Evolutionary conservation across 2,888 invertebrate genomes (phyloP), one percentile per base, ranked within the genome.

Genomic region (Diaperis boleti): DNA sequence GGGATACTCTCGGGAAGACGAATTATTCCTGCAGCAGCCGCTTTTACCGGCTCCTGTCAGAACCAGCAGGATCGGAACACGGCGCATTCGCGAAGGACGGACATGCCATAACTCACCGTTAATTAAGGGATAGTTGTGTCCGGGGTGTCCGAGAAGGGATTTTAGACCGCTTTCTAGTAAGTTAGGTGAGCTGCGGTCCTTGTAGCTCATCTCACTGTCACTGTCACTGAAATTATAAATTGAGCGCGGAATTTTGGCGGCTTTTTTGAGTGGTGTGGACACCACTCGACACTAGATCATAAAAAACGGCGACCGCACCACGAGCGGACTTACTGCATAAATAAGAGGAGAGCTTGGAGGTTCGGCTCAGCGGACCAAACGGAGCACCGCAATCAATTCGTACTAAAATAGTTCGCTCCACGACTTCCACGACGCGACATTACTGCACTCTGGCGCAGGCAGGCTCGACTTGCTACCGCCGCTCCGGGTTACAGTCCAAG

Each of bases 161-260:
- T 92, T 92, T 82, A 90, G 87, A 85, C 92, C 92, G 86, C 90
- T 91, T 87, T 92, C 92, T 86, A 92, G 89, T 83, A 92, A 88
- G 87, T 91, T 92, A 83, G 92, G 92, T 86, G 92, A 92, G 76
- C 78, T 79, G 85, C 91, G 90, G 87, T 92, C 92, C 88, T 92
- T 92, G 88, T 92, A 92, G 86, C 92, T 92, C 92, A 92, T 92
- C 87, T 88, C 89, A 88, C 86, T 85, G 72, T 81, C 81, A 81
- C 81, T 81, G 71, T 82, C 81, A 81, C 81, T 81, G 66, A 81
- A 81, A 78, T 79, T 79, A 73, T 79, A 80, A 66, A 72, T 74
- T 76, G 79, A 78, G 75, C 81, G 81, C 78, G 81, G 81, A 81
- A 81, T 81, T 78, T 81, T 81, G 81, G 76, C 76, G 78, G 78